Evolutionary conservation across 2,113 vertebrate genomes (phyloP), one percentile per base, ranked within the genome.

Genomic region (Loxodonta africana): DNA sequence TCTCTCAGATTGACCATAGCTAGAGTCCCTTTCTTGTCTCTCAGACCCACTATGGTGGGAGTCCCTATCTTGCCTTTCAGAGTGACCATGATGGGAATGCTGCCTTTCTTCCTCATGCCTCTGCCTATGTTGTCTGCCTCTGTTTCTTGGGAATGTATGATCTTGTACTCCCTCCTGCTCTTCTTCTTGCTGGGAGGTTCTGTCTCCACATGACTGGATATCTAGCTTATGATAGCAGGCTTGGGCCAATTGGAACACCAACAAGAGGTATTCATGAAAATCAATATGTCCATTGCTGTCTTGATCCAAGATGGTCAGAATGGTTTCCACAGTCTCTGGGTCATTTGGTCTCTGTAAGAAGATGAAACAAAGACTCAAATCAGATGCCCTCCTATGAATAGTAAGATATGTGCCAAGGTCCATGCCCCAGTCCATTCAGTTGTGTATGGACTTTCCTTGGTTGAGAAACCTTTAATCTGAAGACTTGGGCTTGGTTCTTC

Each of bases 201-300:
- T 81, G 0, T 65, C 21, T 74, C 87, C 60, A 8, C 0, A 28
- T 1, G 17, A 65, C 30, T 83, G 83, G 12, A 83, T 83, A 76
- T 90, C 94, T 5, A 89, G 69, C 0, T 96, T 97, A 74, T 84
- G 92, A 90, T 97, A 97, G 73, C 98, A 98, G 88, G 98, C 98
- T 97, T 98, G 98, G 60, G 95, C 98, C 87, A 98, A 51, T 0
- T 33, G 44, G 97, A 98, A 98, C 37, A 98, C 97, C 84, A 99
- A 90, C 53, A 98, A 67, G 53, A 98, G 98, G 62, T 98, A 95
- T 90, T 98, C 97, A 0, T 51, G 67, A 84, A 98, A 98, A 71
- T 98, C 97, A 33, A 98, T 95, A 67, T 62, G 62, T 83, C 87
- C 82, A 10, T 96, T 92, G 92, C 91, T 94, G 84, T 98, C 94